phyloP scores from a whole-genome alignment of 2,888 invertebrate species.

The Drosophila melanosoma region DNA sequence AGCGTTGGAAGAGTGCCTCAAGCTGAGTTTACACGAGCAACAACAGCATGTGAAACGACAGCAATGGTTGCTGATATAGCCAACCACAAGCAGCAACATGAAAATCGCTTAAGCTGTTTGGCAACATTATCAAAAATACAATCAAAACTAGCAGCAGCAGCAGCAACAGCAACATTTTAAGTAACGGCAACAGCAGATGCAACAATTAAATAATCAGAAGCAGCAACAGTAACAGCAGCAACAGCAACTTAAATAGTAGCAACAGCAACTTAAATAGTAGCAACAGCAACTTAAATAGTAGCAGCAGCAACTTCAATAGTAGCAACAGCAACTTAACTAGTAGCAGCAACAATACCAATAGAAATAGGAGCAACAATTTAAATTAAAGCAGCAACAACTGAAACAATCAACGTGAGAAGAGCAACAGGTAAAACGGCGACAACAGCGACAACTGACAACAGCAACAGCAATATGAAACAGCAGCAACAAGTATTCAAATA shows the following conservation, averaged over 20 bases:
- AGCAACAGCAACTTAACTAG: not conserved
- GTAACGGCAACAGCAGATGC: not conserved
- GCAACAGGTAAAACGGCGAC: not conserved
- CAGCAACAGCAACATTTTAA: not conserved
- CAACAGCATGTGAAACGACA: conserved; percentile 1
- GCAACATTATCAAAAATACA: not conserved
- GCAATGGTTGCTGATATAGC: not conserved
- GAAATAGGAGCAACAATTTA: not conserved
- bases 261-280: not conserved
- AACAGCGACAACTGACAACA: not conserved
- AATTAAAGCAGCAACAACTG: not conserved
- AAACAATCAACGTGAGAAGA: too few species aligned
- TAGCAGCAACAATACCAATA: not conserved
- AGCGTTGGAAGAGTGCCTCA: conserved; percentile 17
- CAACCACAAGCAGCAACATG: not conserved
- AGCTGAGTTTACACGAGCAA: conserved; percentile 54
- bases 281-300: not conserved
- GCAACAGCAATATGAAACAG: not conserved
- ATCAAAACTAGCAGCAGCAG: not conserved
- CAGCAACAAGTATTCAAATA: not conserved
- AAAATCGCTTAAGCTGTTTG: not conserved
- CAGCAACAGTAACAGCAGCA: not conserved
- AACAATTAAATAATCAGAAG: not conserved
- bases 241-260: not conserved
- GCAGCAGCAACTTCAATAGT: not conserved